These are phyloP conservation scores for Oryzias sinensis DNA, from an alignment of 2,797 vertebrate species.

Conservation along the genomic window DNA sequence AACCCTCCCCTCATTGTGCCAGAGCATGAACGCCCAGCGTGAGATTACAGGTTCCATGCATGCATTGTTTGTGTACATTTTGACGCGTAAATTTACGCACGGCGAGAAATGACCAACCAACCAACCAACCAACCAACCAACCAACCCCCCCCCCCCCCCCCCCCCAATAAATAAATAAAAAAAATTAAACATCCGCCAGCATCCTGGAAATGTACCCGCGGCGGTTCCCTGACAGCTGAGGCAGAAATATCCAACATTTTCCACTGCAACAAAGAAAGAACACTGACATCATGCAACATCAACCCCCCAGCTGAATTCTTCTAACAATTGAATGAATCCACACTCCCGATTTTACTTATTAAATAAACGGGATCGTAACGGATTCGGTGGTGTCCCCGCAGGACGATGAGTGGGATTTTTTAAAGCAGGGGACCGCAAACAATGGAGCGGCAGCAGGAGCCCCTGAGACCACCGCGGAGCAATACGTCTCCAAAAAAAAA, in stretches of 20 bases:
- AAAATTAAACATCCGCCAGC: conserved; percentile 11
- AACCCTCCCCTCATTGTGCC: conserved; percentile 62
- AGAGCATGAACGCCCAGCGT: conserved; percentile 61
- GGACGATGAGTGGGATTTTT: too few relatives aligned
- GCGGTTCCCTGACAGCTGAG: conserved; percentile 43
- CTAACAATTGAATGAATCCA: conserved; percentile 57
- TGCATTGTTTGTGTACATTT: conserved; percentile 47
- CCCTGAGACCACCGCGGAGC: conserved; percentile 43
- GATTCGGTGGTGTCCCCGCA: too few relatives aligned
- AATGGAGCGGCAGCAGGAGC: conserved; percentile 71
- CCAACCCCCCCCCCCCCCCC: too few relatives aligned
- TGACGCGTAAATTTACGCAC: conserved; percentile 27
- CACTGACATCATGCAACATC: conserved; percentile 75
- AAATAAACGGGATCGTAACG: not conserved
- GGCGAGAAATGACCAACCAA: conserved; percentile 22
- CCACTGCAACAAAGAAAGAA: conserved; percentile 80
- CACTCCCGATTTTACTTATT: not conserved
- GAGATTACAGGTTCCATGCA: conserved; percentile 56
- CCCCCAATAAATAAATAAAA: not conserved
- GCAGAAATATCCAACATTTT: conserved; percentile 50
- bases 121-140: too few relatives aligned
- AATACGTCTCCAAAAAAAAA: conserved; percentile 40
- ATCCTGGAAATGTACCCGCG: conserved; percentile 18
- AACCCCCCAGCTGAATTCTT: conserved; percentile 67
- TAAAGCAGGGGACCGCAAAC: conserved; percentile 67